These are phyloP conservation scores for Actenoides lindsayi DNA, from an alignment of 2,113 vertebrate species.

Conservation along the genomic window DNA sequence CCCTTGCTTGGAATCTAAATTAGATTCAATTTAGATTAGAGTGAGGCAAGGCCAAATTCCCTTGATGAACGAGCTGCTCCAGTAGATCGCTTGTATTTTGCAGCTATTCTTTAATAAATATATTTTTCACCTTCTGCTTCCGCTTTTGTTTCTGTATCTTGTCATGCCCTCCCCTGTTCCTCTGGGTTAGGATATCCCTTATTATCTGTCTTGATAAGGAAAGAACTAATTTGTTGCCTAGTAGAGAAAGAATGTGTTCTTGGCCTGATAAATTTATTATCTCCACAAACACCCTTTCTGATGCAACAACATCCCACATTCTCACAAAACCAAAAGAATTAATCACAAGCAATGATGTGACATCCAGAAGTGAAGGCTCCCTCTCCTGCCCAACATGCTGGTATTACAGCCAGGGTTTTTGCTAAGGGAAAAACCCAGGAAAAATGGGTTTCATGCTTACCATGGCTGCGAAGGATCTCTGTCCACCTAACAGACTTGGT, in stretches of 20 bases:
- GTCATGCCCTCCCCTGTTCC: neutral
- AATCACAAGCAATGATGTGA: neutral
- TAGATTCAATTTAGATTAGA: constrained; percentile 49
- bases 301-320: neutral
- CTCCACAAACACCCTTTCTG: neutral
- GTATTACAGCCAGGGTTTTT: neutral
- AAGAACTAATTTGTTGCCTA: neutral
- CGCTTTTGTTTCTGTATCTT: neutral
- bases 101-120: neutral
- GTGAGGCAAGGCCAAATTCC: constrained; percentile 14
- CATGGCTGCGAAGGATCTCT: neutral
- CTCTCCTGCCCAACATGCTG: neutral
- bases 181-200: neutral
- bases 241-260: neutral
- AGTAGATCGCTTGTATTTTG: neutral
- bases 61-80: constrained; percentile 27
- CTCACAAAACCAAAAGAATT: neutral
- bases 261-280: constrained; percentile 33
- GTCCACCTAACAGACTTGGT: fast-evolving
- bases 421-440: neutral
- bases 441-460: neutral
- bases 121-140: neutral
- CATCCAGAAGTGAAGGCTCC: neutral
- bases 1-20: constrained; percentile 62
- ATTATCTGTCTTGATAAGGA: neutral